Conservation (phyloP, 2,888 invertebrate genomes). For the Mesorhabditis sp. region DNA sequence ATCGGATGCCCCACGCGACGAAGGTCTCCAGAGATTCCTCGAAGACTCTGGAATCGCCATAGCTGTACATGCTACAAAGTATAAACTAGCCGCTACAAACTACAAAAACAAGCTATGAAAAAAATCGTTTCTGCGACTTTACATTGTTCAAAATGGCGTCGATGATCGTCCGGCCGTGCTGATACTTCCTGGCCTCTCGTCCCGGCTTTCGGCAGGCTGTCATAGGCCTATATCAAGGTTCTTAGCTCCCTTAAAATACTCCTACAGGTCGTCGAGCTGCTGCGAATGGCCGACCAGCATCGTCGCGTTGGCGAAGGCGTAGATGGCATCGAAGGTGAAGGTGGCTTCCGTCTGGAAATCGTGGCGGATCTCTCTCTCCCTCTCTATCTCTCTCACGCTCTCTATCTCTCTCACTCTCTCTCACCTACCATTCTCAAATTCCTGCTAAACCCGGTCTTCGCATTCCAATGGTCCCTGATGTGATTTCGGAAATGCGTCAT, state of each 20-base stretch:
- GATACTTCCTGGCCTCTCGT: conserved; percentile 36
- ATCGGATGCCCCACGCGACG: conserved; percentile 28
- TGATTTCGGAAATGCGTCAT: conserved; percentile 32
- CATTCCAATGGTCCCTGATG: conserved; percentile 29
- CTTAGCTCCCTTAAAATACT: background rate
- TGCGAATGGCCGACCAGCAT: background rate
- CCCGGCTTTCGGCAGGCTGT: conserved; percentile 44
- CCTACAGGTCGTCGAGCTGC: background rate
- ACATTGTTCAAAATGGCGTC: conserved; percentile 30
- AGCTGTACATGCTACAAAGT: too few species aligned
- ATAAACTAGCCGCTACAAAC: background rate
- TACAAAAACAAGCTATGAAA: background rate
- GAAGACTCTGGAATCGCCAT: conserved; percentile 19
- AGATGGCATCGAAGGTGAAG: conserved; percentile 44
- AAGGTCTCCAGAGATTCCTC: conserved; percentile 37
- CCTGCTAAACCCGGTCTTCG: conserved; percentile 28
- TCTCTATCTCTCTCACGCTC: too few species aligned
- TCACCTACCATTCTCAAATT: conserved; percentile 30
- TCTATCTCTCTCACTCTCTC: background rate
- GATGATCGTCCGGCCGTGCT: conserved; percentile 41
- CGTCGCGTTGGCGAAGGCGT: conserved; percentile 35
- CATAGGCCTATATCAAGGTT: conserved; percentile 16
- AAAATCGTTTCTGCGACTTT: background rate
- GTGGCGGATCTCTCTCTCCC: background rate
- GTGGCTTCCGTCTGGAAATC: conserved; percentile 36